Evolutionary conservation across 1,140 invertebrate genomes (phyloP).

Genomic region (Pogonomyrmex barbatus): DNA sequence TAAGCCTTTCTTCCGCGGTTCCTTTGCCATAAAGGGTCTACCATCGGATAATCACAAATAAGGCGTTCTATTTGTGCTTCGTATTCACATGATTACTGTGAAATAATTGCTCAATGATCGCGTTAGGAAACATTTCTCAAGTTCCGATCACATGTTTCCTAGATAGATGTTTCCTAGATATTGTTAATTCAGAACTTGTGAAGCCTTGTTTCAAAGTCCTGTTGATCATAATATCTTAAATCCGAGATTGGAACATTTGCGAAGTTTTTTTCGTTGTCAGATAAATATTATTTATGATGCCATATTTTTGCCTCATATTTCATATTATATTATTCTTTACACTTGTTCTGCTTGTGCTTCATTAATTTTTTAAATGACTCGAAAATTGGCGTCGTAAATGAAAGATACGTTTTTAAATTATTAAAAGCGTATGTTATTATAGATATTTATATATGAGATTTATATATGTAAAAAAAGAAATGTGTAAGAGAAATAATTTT

Average conservation of each 20-base stretch:
- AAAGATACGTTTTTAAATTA: background rate
- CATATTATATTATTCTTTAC: background rate
- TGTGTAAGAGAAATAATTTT: background rate
- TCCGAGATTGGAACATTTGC: background rate
- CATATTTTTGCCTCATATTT: conserved; percentile 31
- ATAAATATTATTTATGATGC: conserved; percentile 34
- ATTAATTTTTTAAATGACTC: background rate
- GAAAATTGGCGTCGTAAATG: conserved; percentile 22
- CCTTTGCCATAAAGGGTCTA: conserved; percentile 89
- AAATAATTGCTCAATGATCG: conserved; percentile 52
- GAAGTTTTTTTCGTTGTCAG: background rate
- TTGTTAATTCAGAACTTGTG: background rate
- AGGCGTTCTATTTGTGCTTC: background rate
- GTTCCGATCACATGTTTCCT: conserved; percentile 3
- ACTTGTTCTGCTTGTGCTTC: background rate
- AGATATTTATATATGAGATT: conserved; percentile 3
- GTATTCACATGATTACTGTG: no score
- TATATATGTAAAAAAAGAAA: conserved; percentile 1
- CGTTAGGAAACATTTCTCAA: background rate
- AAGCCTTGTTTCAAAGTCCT: background rate
- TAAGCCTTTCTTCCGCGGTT: conserved; percentile 89
- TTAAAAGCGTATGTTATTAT: background rate
- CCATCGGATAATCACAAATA: conserved; percentile 80
- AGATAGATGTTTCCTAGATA: no score
- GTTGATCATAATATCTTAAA: background rate